Base-by-base conservation (phyloP, 2,888 invertebrate genomes). In the Poecilus cupreus region DNA sequence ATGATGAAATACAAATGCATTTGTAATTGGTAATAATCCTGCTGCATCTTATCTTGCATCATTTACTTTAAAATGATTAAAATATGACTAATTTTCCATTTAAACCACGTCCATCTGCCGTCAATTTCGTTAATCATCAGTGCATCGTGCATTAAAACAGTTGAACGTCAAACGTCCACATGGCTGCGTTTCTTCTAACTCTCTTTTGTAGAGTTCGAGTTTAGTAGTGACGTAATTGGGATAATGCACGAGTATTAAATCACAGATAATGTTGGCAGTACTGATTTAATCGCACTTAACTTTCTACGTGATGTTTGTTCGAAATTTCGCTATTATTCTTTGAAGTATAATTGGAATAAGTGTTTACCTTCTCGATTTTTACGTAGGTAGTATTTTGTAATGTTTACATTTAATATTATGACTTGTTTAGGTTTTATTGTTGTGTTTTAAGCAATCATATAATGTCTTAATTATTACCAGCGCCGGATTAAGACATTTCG, bases 171-270 rank as follows among this genome's bases (percentile, higher is more conserved):
- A 54, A 54, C 54, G 18, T 20, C 20, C 16, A 54, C 20, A 54
- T 13, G 3, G 3, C 13, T 22, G 2, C 16, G 18, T 54, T 54
- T 54, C 18, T 22, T 54, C 22, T 13, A 18, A 5, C 13, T 54
- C 54, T 54, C 18, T 18, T 54, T 3, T 54, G 13, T 18, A 18
- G 10, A 54, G 3, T 11, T 3, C 18, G n/a, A n/a, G n/a, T n/a
- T n/a, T n/a, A n/a, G 0, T 8, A 32, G 64, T 64, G 64, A 64
- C 32, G 64, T 64, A 64, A 64, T 54, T 11, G 4, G 13, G 32
- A 64, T 64, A 64, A 64, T 64, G 32, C 64, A 18, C 11, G 64
- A n/a, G 64, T 64, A 64, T 64, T 64, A 64, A 64, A 64, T 64
- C 64, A 64, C 64, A 64, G 64, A 64, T 64, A 64, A 64, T 32